Evolutionary conservation across 2,797 vertebrate genomes (phyloP).

Genomic region (Sebastes reedi): DNA sequence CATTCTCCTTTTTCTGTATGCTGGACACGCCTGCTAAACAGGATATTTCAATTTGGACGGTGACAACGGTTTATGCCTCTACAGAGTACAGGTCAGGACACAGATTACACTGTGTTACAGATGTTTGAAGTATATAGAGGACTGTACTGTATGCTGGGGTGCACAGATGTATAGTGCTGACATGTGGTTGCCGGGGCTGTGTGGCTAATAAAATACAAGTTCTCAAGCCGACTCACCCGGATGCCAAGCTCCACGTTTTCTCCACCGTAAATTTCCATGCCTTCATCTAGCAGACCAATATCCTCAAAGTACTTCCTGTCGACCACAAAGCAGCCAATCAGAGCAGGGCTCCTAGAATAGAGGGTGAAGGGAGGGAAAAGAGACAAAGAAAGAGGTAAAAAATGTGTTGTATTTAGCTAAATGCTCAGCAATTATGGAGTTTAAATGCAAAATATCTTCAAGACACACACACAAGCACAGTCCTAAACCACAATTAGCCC

Average conservation of each 20-base stretch:
- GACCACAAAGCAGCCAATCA: slow-evolving; percentile 98
- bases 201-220: background rate
- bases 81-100: background rate
- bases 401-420: background rate
- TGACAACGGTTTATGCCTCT: background rate
- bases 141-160: background rate
- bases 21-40: background rate
- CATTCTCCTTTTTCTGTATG: background rate
- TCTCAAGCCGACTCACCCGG: slow-evolving; percentile 84
- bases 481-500: background rate
- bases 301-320: slow-evolving; percentile 95
- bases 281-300: slow-evolving; percentile 95
- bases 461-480: background rate
- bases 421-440: background rate
- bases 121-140: background rate
- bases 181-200: background rate
- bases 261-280: slow-evolving; percentile 96
- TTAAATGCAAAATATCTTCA: slow-evolving; percentile 11
- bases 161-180: background rate
- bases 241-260: slow-evolving; percentile 97
- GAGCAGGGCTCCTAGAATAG: slow-evolving; percentile 89
- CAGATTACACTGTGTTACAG: background rate
- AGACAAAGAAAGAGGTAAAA: background rate
- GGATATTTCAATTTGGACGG: slow-evolving; percentile 4
- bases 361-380: background rate